Conservation (phyloP, 2,797 vertebrate species). For the Taenioides sp. region DNA sequence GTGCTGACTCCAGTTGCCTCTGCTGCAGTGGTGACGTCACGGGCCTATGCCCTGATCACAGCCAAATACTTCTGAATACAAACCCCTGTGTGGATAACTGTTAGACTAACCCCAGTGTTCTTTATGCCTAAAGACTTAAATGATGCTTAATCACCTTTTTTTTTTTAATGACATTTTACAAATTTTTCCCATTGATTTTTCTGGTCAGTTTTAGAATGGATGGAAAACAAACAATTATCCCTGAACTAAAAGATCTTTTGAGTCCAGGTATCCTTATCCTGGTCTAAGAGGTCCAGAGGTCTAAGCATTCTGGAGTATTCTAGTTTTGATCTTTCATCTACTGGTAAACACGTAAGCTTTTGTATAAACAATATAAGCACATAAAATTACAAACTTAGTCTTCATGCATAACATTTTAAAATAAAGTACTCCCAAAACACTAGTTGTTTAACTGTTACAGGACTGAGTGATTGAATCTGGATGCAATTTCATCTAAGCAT, state of each 20-base stretch:
- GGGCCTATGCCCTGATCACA: too few species aligned
- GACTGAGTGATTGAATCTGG: background rate
- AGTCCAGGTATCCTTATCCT: background rate
- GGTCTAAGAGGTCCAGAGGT: too few species aligned
- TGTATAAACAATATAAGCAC: background rate
- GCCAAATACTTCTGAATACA: too few species aligned
- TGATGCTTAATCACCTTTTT: too few species aligned
- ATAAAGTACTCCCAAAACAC: background rate
- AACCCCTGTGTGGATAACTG: too few species aligned
- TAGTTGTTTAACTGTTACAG: background rate
- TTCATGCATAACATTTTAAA: background rate
- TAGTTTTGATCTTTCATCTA: background rate
- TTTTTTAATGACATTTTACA: too few species aligned
- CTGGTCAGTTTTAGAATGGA: background rate
- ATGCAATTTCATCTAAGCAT: conserved; percentile 4
- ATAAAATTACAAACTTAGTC: background rate
- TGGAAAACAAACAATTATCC: background rate
- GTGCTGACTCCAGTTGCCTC: too few species aligned
- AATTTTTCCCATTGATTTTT: background rate
- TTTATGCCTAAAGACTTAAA: too few species aligned
- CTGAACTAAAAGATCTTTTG: background rate
- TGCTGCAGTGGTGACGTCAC: too few species aligned
- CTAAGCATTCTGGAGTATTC: background rate
- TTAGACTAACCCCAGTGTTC: too few species aligned
- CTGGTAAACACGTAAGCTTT: background rate